phyloP scores from a whole-genome alignment of 2,797 vertebrate genomes.

The Megaceryle alcyon region DNA sequence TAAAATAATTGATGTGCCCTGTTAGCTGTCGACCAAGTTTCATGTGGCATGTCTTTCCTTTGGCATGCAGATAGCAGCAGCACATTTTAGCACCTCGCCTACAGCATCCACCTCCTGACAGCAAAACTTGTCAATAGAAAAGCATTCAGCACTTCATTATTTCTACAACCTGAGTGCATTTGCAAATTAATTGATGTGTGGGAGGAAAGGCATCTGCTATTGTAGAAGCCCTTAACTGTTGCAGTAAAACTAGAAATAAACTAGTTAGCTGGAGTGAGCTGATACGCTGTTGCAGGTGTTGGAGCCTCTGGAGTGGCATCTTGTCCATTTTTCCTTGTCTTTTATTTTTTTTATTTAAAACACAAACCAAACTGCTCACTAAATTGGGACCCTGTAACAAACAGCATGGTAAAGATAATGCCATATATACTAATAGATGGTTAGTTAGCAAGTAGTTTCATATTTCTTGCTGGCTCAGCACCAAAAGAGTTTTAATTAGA shows the following conservation, averaged over 20 bases:
- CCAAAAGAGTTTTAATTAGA: constrained; percentile 63
- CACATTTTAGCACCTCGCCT: constrained; percentile 63
- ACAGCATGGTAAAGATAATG: neutral
- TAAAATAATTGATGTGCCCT: constrained; percentile 7
- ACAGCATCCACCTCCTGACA: constrained; percentile 69
- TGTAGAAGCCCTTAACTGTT: constrained; percentile 72
- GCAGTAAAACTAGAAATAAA: constrained; percentile 71
- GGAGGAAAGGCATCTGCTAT: constrained; percentile 83
- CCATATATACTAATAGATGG: neutral
- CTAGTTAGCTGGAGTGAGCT: constrained; percentile 56
- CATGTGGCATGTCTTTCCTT: neutral
- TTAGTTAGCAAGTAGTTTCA: neutral
- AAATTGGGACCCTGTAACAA: neutral
- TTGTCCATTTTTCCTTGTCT: neutral
- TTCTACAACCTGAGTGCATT: constrained; percentile 81
- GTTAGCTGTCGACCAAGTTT: constrained; percentile 15
- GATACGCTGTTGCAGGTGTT: constrained; percentile 45
- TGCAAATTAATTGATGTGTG: constrained; percentile 84
- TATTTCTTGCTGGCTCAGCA: constrained; percentile 55
- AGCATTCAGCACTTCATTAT: constrained; percentile 77
- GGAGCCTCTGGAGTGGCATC: neutral
- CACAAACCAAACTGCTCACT: neutral
- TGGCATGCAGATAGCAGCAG: constrained; percentile 21
- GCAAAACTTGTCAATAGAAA: constrained; percentile 63
- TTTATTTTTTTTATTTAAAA: neutral